Base-by-base conservation (phyloP, 2,113 vertebrate species). In the Ptilorrhoa leucosticta region DNA sequence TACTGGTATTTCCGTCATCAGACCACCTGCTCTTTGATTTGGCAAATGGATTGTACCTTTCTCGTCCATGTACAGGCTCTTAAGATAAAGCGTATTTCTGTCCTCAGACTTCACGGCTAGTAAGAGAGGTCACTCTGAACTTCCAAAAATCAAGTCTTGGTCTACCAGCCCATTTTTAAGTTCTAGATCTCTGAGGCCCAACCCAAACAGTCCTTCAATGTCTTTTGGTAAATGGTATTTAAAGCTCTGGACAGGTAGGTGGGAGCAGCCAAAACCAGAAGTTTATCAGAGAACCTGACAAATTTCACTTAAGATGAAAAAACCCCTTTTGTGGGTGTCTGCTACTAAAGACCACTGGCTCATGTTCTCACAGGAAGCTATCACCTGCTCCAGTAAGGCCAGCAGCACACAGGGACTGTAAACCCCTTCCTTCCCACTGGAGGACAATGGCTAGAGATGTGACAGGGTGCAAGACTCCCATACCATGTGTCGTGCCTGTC, bases 401-500 rank as follows among this genome's bases (percentile, higher is more conserved):
- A 78, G 47, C 33, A 71, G 47, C 31, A 70, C 8, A 2, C 0
- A 1, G 35, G 11, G 26, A 57, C 37, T 26, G 20, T 21, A 87
- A 66, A 90, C 2, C 23, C 42, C 70, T 42, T 87, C 22, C 50
- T 75, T 81, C 82, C 16, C 2, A 0, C 27, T 51, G n/a, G 5
- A 87, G 15, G 24, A 60, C 7, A 14, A 39, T 0, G 0, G 4
- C 23, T 50, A 42, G 15, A 90, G 31, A 85, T 0, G 0, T 2
- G 18, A 60, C 13, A 71, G 26, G 24, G 18, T 10, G 3, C 10
- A 4, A 30, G 23, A 71, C 8, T 7, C 9, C 28, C 3, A 1
- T 1, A 9, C 4, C 44, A n/a, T 1, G 0, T 4, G 4, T 27
- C 0, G 0, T n/a, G 27, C 17, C 57, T 6, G 0, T 33, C 16